Evolutionary conservation across 2,113 vertebrate genomes (phyloP).

Genomic region (Arvicanthis niloticus): DNA sequence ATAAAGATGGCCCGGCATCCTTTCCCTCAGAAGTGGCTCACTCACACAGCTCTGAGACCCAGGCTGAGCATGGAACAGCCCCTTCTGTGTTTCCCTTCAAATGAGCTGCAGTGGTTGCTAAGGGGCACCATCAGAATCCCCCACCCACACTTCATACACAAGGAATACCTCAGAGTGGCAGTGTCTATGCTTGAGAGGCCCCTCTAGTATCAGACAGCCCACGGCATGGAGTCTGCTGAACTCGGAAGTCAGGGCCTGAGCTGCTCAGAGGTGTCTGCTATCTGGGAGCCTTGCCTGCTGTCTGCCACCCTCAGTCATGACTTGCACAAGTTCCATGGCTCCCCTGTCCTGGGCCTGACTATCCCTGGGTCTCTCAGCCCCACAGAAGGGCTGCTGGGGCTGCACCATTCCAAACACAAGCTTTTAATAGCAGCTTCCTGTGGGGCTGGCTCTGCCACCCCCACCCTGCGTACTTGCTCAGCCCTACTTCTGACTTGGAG

Average conservation of each 20-base stretch:
- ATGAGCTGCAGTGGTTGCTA: neutral
- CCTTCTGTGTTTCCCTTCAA: neutral
- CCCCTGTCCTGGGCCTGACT: neutral
- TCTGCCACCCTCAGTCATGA: neutral
- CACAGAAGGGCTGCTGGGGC: neutral
- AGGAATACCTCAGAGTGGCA: neutral
- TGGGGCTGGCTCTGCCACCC: conserved; percentile 54
- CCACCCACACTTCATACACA: neutral
- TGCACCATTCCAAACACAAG: neutral
- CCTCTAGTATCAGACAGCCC: neutral
- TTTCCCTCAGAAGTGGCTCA: fast-evolving
- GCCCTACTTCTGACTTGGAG: conserved; percentile 57
- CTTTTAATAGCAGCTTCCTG: conserved; percentile 75
- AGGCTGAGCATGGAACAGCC: neutral
- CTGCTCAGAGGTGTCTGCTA: neutral
- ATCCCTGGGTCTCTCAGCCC: neutral
- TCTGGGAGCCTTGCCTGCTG: no score
- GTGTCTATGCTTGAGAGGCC: neutral
- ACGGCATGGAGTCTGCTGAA: neutral
- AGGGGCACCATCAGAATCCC: neutral
- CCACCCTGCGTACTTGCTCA: conserved; percentile 51
- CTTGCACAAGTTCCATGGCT: no score
- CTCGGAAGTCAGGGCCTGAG: neutral
- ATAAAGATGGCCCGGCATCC: fast-evolving
- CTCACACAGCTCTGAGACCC: neutral